These are phyloP conservation scores for Melipona quadrifasciata DNA, from an alignment of 1,140 invertebrate genomes.

Conservation along the genomic window DNA sequence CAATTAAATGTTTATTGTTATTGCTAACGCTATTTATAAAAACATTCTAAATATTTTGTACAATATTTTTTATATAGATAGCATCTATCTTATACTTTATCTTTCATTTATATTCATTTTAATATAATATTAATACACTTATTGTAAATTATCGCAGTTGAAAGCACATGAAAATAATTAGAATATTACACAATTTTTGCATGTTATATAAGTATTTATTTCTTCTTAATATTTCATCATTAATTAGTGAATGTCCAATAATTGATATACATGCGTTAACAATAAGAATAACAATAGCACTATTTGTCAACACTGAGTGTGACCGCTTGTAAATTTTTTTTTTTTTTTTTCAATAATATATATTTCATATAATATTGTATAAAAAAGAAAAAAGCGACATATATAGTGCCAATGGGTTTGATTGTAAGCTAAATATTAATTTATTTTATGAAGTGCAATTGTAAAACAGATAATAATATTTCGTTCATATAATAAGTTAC, in stretches of 20 bases:
- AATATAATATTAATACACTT: background rate
- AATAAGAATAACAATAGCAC: slow-evolving; percentile 31
- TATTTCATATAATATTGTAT: background rate
- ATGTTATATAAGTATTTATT: background rate
- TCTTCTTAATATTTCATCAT: background rate
- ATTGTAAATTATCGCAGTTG: background rate
- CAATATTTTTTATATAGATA: slow-evolving; percentile 3
- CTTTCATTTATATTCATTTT: slow-evolving; percentile 3
- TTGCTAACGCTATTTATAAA: slow-evolving; percentile 49
- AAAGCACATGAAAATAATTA: background rate
- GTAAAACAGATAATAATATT: slow-evolving; percentile 2
- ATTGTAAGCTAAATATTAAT: slow-evolving; percentile 28
- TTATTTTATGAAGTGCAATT: slow-evolving; percentile 37
- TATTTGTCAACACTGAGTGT: slow-evolving; percentile 8
- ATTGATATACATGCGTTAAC: slow-evolving; percentile 20
- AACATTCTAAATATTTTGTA: slow-evolving; percentile 21
- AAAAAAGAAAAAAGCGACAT: background rate
- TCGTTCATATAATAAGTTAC: background rate
- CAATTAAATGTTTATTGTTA: slow-evolving; percentile 59
- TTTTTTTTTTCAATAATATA: background rate
- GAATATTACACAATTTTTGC: background rate
- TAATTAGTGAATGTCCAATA: background rate
- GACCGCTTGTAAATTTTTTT: background rate
- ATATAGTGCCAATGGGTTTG: slow-evolving; percentile 32
- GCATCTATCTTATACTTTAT: background rate